Evolutionary conservation across 2,888 invertebrate species (phyloP).

Genomic region (Platynereis dumerilii): DNA sequence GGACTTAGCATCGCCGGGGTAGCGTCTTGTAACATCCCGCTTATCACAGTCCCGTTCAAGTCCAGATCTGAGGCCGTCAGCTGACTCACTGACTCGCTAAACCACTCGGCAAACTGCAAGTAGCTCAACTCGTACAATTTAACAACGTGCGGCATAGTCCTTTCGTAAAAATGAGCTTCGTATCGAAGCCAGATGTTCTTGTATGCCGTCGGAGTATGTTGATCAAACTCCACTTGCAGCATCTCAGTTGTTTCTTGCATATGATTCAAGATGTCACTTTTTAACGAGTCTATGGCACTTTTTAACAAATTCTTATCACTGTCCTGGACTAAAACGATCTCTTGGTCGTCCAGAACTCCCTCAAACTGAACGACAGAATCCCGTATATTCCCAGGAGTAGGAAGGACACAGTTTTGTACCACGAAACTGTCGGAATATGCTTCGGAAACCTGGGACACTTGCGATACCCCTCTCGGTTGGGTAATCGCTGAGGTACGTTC

Average conservation of each 20-base stretch:
- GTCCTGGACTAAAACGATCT: slow-evolving; percentile 25
- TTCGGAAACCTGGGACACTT: background rate
- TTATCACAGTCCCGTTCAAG: slow-evolving; percentile 22
- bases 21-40: slow-evolving; percentile 16
- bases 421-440: background rate
- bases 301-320: slow-evolving; percentile 14
- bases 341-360: slow-evolving; percentile 15
- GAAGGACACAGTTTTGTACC: background rate
- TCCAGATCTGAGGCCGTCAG: slow-evolving; percentile 33
- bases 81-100: slow-evolving; percentile 34
- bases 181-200: slow-evolving; percentile 52
- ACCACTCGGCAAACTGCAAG: slow-evolving; percentile 31
- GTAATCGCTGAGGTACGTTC: background rate
- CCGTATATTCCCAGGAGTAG: background rate
- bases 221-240: slow-evolving; percentile 24
- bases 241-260: slow-evolving; percentile 23
- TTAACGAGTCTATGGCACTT: slow-evolving; percentile 22
- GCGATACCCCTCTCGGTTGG: background rate
- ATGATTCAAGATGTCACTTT: slow-evolving; percentile 22
- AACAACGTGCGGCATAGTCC: slow-evolving; percentile 41
- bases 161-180: slow-evolving; percentile 46
- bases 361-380: slow-evolving; percentile 24
- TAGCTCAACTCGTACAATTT: slow-evolving; percentile 46
- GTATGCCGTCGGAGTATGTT: slow-evolving; percentile 9
- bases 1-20: slow-evolving; percentile 2